These are phyloP conservation scores for Drosophila paranaensis DNA, from an alignment of 2,888 invertebrate genomes.

Conservation along the genomic window DNA sequence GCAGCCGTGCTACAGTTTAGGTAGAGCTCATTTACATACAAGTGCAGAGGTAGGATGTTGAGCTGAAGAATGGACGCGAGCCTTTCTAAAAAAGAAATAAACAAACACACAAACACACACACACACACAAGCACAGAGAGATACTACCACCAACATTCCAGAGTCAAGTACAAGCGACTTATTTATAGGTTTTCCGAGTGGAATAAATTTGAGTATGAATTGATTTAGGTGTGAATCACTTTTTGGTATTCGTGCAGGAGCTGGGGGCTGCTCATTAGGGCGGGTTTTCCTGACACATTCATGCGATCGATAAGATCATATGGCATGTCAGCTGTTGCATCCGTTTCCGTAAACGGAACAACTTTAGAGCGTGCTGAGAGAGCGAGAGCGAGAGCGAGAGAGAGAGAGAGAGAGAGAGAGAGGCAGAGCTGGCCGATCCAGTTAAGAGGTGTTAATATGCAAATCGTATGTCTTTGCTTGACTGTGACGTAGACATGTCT, in stretches of 20 bases:
- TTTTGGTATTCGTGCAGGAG: conserved; percentile 55
- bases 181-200: conserved; percentile 43
- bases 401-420: conserved; percentile 1
- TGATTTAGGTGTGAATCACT: conserved; percentile 40
- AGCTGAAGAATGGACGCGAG: conserved; percentile 8
- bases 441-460: conserved; percentile 69
- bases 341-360: conserved; percentile 64
- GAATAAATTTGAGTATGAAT: conserved; percentile 28
- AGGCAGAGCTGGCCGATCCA: conserved; percentile 38
- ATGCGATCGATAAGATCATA: conserved; percentile 67
- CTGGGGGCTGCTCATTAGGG: conserved; percentile 42
- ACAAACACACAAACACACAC: neutral
- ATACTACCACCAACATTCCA: conserved; percentile 34
- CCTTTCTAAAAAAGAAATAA: conserved; percentile 30
- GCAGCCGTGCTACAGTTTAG: conserved; percentile 64
- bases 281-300: conserved; percentile 72
- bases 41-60: conserved; percentile 26
- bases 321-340: conserved; percentile 56
- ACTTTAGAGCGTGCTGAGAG: neutral
- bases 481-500: conserved; percentile 54
- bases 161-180: conserved; percentile 22
- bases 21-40: conserved; percentile 66
- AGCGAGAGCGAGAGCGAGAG: neutral
- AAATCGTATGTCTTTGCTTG: conserved; percentile 45
- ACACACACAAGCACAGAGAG: neutral